phyloP scores from a whole-genome alignment of 2,888 invertebrate genomes.

The Dioctria rufipes region DNA sequence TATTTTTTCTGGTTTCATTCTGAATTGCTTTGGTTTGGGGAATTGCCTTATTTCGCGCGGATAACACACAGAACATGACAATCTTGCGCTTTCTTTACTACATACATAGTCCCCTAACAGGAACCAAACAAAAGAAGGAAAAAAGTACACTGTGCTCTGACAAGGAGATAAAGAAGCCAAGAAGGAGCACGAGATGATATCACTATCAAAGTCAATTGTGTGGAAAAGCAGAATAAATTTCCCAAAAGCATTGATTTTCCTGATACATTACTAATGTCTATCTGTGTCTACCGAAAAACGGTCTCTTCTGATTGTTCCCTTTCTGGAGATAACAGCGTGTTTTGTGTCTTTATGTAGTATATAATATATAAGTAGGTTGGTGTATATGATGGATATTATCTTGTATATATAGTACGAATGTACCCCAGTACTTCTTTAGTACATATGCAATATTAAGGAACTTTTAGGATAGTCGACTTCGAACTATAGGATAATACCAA shows the following conservation, averaged over 20 bases:
- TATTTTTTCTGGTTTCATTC: slow-evolving; percentile 43
- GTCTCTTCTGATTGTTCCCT: too few species aligned
- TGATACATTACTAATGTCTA: slow-evolving; percentile 57
- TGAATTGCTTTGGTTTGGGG: slow-evolving; percentile 43
- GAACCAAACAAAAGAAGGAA: slow-evolving; percentile 20
- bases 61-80: slow-evolving; percentile 26
- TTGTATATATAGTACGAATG: too few species aligned
- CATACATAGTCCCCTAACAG: slow-evolving; percentile 15
- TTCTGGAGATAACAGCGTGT: too few species aligned
- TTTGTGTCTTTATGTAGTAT: too few species aligned
- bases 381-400: too few species aligned
- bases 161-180: slow-evolving; percentile 55
- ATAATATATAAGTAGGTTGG: too few species aligned
- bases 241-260: slow-evolving; percentile 59
- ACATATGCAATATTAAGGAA: too few species aligned
- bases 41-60: slow-evolving; percentile 50
- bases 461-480: too few species aligned
- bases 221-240: slow-evolving; percentile 64
- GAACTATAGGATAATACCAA: too few species aligned
- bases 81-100: background rate
- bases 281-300: background rate
- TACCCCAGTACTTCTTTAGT: too few species aligned
- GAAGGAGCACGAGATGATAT: slow-evolving; percentile 60
- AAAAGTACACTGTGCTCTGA: slow-evolving; percentile 48
- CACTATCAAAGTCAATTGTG: slow-evolving; percentile 64